Percentiles rank a stretch among this genome's conserved stretches.
phyloP scores from a whole-genome alignment of 2,888 invertebrate genomes.

The Chloroclysta siterata region DNA sequence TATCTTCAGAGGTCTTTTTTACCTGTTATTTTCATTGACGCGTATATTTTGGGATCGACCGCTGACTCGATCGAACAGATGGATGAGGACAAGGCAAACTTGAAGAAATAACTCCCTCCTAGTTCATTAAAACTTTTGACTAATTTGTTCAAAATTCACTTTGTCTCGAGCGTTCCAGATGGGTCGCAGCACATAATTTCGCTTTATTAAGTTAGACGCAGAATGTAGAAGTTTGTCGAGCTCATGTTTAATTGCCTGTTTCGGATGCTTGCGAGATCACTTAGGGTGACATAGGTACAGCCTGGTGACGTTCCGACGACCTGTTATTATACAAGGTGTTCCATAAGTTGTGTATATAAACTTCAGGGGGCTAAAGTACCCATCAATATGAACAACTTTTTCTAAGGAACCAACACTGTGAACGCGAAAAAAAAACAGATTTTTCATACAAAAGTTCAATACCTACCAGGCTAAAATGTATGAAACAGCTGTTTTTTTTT shows the following conservation, averaged over 20 bases:
- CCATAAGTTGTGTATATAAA: no score
- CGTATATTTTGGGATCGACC: conserved; percentile 36
- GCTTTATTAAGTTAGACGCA: conserved; percentile 76
- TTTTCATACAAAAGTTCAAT: no score
- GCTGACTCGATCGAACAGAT: conserved; percentile 38
- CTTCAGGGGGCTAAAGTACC: no score
- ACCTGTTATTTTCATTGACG: conserved; percentile 38
- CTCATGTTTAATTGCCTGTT: conserved; percentile 73
- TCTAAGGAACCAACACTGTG: no score
- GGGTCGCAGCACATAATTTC: conserved; percentile 76
- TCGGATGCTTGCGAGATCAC: conserved; percentile 62
- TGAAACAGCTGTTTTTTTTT: no score
- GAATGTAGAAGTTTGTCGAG: conserved; percentile 73
- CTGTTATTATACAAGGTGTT: not conserved
- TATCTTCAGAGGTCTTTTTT: conserved; percentile 40
- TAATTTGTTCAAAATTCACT: conserved; percentile 82
- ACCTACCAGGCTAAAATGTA: no score
- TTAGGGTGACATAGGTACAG: conserved; percentile 18
- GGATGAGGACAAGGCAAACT: conserved; percentile 50
- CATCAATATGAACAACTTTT: no score
- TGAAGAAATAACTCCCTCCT: conserved; percentile 53
- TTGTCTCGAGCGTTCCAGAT: conserved; percentile 75
- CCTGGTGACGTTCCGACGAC: not conserved
- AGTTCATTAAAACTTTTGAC: conserved; percentile 77
- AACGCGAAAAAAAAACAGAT: no score